Conservation (phyloP, 2,797 vertebrate genomes). For the Epinephelus malabaricus region DNA sequence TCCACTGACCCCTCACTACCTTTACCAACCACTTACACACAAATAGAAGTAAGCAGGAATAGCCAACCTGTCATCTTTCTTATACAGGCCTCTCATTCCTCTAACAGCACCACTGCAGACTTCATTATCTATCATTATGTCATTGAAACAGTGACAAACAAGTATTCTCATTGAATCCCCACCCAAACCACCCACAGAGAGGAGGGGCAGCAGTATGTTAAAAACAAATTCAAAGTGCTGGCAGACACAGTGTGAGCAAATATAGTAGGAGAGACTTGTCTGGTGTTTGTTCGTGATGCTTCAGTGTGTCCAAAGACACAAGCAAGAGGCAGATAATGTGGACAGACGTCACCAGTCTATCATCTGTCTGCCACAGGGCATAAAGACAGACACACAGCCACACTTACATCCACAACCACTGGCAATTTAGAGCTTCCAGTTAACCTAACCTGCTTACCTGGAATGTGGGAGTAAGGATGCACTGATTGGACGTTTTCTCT, state of each 20-base stretch:
- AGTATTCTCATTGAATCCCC: neutral
- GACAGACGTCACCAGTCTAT: neutral
- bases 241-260: neutral
- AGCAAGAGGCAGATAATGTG: neutral
- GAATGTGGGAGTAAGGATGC: no score
- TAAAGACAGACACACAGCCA: neutral
- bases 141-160: slow-evolving; percentile 14
- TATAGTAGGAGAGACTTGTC: neutral
- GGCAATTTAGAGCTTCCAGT: neutral
- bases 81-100: slow-evolving; percentile 6
- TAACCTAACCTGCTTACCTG: no score
- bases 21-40: neutral
- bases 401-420: neutral
- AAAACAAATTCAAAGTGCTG: slow-evolving; percentile 27
- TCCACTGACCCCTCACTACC: slow-evolving; percentile 6
- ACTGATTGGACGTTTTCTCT: no score
- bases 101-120: slow-evolving; percentile 15
- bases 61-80: neutral
- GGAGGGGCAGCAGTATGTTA: slow-evolving; percentile 18
- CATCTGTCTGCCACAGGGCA: neutral
- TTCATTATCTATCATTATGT: slow-evolving; percentile 37
- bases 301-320: neutral
- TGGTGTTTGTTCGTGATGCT: slow-evolving; percentile 19
- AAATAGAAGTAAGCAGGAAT: slow-evolving; percentile 1
- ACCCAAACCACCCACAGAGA: slow-evolving; percentile 9